phyloP scores from a whole-genome alignment of 1,140 invertebrate species.

The Panulirus ornatus region DNA sequence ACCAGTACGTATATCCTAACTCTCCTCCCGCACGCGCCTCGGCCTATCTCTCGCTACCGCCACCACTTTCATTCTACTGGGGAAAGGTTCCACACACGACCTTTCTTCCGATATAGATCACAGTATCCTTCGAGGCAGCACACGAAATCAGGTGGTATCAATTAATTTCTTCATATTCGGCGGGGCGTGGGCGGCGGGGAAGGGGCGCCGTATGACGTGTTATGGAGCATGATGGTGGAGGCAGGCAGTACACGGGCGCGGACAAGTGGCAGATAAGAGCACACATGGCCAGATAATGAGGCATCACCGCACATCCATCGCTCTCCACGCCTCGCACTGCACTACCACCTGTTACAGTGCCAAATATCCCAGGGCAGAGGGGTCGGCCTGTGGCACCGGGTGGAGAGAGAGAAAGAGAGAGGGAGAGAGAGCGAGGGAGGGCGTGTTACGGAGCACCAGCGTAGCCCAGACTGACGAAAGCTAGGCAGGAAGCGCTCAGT shows the following conservation, averaged over 20 bases:
- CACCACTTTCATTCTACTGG: neutral
- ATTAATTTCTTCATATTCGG: neutral
- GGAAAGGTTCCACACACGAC: neutral
- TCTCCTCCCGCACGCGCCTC: neutral
- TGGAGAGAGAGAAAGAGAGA: neutral
- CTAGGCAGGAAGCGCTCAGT: neutral
- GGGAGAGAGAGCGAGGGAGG: neutral
- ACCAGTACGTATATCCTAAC: neutral
- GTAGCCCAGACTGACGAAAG: neutral
- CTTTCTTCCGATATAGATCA: neutral
- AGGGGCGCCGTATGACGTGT: no score
- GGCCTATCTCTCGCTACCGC: neutral
- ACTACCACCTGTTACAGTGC: slow-evolving; percentile 18
- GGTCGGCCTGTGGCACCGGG: slow-evolving; percentile 10
- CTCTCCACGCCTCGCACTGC: neutral
- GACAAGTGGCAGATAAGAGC: neutral
- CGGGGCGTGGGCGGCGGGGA: no score
- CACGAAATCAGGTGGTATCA: neutral
- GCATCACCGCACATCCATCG: neutral
- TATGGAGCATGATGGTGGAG: neutral
- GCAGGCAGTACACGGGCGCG: neutral
- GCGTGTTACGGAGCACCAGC: neutral
- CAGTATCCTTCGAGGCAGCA: neutral
- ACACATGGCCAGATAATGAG: neutral
- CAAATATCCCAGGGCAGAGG: slow-evolving; percentile 5